Evolutionary conservation across 2,888 invertebrate genomes (phyloP), one percentile per base, ranked within the genome.

Genomic region (Synanthedon formicaeformis): DNA sequence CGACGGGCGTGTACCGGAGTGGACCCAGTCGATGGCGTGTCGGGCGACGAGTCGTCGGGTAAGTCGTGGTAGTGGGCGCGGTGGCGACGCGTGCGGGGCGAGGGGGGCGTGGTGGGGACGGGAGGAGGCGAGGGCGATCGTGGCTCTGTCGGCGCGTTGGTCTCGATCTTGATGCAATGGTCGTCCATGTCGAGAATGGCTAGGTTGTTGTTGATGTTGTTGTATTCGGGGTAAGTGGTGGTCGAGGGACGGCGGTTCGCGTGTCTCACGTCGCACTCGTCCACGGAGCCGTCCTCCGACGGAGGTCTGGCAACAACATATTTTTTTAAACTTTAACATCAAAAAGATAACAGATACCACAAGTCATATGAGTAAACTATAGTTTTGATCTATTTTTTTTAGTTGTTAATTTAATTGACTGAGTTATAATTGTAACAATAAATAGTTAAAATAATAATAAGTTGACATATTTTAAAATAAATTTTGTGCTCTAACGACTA

Each of bases 171-270:
- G 65, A 86, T 85, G 45, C 74, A 75, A 63, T 87, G 75, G 58
- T 88, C 88, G 65, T 87, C 88, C 84, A 87, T 85, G 62, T 87
- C 86, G 45, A 87, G 75, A 52, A 87, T 88, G 60, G 78, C 69
- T 57, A 84, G 75, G 63, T 86, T 86, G 65, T 85, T 85, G 66
- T 82, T 81, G 61, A 83, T 71, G 56, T 67, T 63, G 66, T 74
- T 76, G 68, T 82, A 81, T 68, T 79, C 80, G 50, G 71, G 71
- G 60, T 73, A 75, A 12, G 53, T 56, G 41, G 56, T 40, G 48
- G 16, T 40, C 23, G 53, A 57, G 5, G 45, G 2, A n/a, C 13
- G 14, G 6, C 45, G 45, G 2, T 14, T 49, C 27, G 55, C 52
- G 56, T 54, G 51, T 59, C 41, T 34, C 6, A 53, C 54, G 40